These are phyloP conservation scores for Seira sanloemensis DNA, from an alignment of 2,888 invertebrate species.

Conservation along the genomic window DNA sequence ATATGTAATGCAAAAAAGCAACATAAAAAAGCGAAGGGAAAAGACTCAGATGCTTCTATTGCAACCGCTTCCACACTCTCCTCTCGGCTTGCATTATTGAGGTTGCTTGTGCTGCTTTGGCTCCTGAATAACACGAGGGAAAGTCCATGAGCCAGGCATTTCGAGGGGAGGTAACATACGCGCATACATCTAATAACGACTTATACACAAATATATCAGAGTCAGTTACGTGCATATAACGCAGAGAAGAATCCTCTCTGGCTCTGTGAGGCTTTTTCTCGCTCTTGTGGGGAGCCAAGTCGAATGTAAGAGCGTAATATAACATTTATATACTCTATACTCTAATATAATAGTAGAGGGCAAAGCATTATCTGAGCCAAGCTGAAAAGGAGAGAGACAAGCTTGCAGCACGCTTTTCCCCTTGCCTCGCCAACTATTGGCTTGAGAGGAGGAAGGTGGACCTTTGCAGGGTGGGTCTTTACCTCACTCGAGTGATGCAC, in stretches of 20 bases:
- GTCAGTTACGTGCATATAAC: not conserved
- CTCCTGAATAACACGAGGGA: slow-evolving; percentile 69
- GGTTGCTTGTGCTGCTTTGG: slow-evolving; percentile 26
- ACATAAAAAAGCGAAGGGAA: slow-evolving; percentile 43
- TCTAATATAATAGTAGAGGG: no score
- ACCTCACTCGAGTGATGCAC: slow-evolving; percentile 19
- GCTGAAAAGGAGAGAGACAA: not conserved
- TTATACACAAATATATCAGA: not conserved
- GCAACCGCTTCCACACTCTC: not conserved
- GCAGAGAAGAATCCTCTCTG: not conserved
- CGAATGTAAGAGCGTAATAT: not conserved
- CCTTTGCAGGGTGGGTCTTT: slow-evolving; percentile 45
- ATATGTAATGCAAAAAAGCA: not conserved
- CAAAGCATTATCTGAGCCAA: no score
- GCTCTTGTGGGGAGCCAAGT: not conserved
- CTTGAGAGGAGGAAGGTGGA: slow-evolving; percentile 54
- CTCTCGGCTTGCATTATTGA: not conserved
- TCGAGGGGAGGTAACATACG: slow-evolving; percentile 41
- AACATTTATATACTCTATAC: no score
- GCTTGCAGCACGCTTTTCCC: not conserved
- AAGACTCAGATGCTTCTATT: slow-evolving; percentile 32
- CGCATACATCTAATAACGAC: not conserved
- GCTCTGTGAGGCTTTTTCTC: not conserved
- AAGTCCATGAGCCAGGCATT: slow-evolving; percentile 55
- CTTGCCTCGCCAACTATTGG: slow-evolving; percentile 17